These are phyloP conservation scores for Sturmia bella DNA, from an alignment of 2,888 invertebrate genomes.

Conservation along the genomic window DNA sequence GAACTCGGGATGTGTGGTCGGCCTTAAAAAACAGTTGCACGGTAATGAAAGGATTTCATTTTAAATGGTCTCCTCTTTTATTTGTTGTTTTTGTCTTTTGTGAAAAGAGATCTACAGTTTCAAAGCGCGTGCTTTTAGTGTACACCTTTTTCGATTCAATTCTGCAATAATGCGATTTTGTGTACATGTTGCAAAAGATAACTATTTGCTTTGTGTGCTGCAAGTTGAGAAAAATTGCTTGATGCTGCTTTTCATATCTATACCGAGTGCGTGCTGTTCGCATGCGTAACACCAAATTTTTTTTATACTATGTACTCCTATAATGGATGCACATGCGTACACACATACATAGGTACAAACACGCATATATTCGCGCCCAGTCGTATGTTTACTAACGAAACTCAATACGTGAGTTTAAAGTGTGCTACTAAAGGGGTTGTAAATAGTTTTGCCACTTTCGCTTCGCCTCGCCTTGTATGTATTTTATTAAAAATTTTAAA, in stretches of 20 bases:
- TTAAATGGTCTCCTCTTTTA: constrained; percentile 18
- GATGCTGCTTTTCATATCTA: constrained; percentile 25
- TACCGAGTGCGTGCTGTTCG: constrained; percentile 62
- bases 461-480: constrained; percentile 21
- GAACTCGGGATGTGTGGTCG: constrained; percentile 22
- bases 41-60: constrained; percentile 54
- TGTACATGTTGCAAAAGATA: constrained; percentile 25
- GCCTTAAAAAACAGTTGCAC: constrained; percentile 32
- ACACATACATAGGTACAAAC: neutral
- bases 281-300: constrained; percentile 54
- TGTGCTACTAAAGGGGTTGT: constrained; percentile 54
- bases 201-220: constrained; percentile 47
- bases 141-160: constrained; percentile 52
- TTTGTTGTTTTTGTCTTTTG: constrained; percentile 10
- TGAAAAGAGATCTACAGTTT: constrained; percentile 55
- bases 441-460: constrained; percentile 26
- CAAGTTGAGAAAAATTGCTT: constrained; percentile 29
- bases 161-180: too few relatives aligned
- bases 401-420: constrained; percentile 64
- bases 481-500: constrained; percentile 32
- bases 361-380: neutral
- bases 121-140: constrained; percentile 58
- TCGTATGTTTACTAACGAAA: constrained; percentile 19
- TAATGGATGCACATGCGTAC: neutral
- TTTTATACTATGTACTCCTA: neutral